Evolutionary conservation across 2,113 vertebrate genomes (phyloP).

Genomic region (Ia io): DNA sequence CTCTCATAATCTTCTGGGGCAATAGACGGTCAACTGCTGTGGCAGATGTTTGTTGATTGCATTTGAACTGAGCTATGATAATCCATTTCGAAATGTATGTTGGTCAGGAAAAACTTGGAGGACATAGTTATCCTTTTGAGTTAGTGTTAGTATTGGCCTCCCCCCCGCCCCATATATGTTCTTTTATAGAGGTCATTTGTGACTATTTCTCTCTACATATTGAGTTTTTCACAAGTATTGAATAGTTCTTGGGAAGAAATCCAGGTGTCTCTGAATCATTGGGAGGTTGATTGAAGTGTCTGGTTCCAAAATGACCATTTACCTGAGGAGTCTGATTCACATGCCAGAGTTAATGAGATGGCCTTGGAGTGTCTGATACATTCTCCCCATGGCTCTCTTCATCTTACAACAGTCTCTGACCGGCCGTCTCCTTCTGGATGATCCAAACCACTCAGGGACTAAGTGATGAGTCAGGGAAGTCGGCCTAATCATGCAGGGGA

Average conservation of each 20-base stretch:
- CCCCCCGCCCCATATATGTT: not conserved
- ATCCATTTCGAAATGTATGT: not conserved
- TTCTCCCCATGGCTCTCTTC: not conserved
- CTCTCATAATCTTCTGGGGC: not conserved
- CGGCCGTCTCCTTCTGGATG: not conserved
- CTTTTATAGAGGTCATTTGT: not conserved
- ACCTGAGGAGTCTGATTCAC: constrained; percentile 73
- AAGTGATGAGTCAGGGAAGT: not conserved
- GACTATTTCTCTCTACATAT: not conserved
- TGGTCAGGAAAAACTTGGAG: not conserved
- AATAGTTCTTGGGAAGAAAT: constrained; percentile 45
- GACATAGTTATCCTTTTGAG: not conserved
- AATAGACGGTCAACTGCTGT: not conserved
- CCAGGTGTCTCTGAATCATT: constrained; percentile 65
- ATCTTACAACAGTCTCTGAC: not conserved
- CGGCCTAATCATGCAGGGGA: not conserved
- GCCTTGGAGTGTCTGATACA: constrained; percentile 62
- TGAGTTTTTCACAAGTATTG: constrained; percentile 4
- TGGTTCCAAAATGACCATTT: constrained; percentile 54
- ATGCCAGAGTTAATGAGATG: constrained; percentile 62
- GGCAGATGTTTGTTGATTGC: constrained; percentile 21
- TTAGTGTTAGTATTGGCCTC: not conserved
- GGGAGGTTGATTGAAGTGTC: constrained; percentile 50
- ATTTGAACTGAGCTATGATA: not conserved
- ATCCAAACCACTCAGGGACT: not conserved